These are phyloP conservation scores for Eptesicus fuscus DNA, from an alignment of 2,113 vertebrate species.

Conservation along the genomic window DNA sequence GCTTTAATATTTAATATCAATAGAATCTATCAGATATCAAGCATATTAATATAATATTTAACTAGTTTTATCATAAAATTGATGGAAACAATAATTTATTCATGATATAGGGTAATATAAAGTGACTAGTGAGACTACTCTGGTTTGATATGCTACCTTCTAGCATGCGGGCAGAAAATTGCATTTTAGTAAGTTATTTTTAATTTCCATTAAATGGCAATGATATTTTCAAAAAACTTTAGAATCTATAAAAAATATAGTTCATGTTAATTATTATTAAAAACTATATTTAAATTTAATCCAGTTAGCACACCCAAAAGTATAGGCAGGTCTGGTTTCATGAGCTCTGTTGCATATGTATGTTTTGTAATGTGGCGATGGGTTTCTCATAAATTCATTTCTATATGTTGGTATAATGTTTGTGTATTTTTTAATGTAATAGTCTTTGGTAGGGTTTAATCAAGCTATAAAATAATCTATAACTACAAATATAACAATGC, in stretches of 20 bases:
- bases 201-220: neutral
- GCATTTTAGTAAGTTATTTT: neutral
- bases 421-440: neutral
- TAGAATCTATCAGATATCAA: neutral
- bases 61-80: neutral
- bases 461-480: neutral
- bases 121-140: neutral
- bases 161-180: neutral
- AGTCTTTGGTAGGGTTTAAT: neutral
- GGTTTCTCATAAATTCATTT: neutral
- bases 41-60: neutral
- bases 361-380: neutral
- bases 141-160: neutral
- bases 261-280: neutral
- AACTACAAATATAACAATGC: neutral
- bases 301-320: neutral
- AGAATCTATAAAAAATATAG: neutral
- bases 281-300: neutral
- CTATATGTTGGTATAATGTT: neutral
- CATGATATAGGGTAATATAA: neutral
- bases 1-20: neutral
- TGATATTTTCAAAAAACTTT: neutral
- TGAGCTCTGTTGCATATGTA: fast-evolving
- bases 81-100: neutral
- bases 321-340: neutral